Evolutionary conservation across 2,113 vertebrate genomes (phyloP).

Genomic region (Stegostoma tigrinum): DNA sequence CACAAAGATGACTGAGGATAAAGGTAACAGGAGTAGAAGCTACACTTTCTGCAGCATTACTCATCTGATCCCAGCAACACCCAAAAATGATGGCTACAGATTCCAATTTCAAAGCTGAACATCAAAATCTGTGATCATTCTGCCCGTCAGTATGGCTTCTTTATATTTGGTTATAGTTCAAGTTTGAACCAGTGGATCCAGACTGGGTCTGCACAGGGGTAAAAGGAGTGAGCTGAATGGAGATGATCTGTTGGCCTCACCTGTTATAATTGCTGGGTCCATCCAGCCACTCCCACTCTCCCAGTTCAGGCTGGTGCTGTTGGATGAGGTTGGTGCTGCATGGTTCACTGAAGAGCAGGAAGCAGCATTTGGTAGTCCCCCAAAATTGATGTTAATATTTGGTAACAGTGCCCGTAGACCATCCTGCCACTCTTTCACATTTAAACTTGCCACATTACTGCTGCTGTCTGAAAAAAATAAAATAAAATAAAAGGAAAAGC

Average conservation of each 20-base stretch:
- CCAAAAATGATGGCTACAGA: neutral
- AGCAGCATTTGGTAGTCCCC: conserved; percentile 93
- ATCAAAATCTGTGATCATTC: neutral
- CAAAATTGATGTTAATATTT: conserved; percentile 99
- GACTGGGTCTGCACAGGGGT: neutral
- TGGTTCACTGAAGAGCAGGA: conserved; percentile 85
- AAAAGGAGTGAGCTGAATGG: conserved; percentile 34
- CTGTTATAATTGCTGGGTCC: conserved; percentile 99
- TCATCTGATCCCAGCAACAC: neutral
- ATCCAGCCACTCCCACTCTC: conserved; percentile 96
- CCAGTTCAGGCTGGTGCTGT: conserved; percentile 87
- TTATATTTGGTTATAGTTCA: conserved; percentile 2
- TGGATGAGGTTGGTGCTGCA: conserved; percentile 78
- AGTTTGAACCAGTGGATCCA: neutral
- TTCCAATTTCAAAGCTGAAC: neutral
- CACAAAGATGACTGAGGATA: neutral
- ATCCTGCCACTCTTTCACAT: conserved; percentile 99
- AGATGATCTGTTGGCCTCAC: conserved; percentile 50
- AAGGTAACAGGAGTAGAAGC: neutral
- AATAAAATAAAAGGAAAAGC: conserved; percentile 55
- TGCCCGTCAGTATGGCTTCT: neutral
- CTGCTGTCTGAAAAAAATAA: conserved; percentile 84
- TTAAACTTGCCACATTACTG: conserved; percentile 95
- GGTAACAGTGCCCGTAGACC: conserved; percentile 97
- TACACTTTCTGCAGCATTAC: neutral